Base-by-base conservation (phyloP, 2,113 vertebrate species). In the Paratilapia polleni region DNA sequence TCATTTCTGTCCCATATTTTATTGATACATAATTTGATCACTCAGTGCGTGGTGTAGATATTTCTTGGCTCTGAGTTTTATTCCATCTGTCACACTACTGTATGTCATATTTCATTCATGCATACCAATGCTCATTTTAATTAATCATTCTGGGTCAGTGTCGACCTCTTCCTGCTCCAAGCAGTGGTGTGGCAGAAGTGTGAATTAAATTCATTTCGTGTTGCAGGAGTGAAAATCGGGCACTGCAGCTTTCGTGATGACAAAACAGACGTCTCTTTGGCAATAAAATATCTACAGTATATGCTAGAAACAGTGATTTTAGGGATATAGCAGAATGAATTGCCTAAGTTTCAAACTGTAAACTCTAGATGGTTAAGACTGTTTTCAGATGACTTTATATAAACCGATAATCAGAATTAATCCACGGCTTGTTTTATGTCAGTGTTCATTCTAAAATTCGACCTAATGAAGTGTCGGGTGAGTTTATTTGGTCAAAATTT, bases 71-170 rank as follows among this genome's bases (percentile, higher is more conserved):
- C 54, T 59, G 52, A 88, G 88, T 93, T 88, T 88, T 73, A 85
- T 91, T 88, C 89, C 83, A 90, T 85, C 91, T 88, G 88, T 93
- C 90, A 57, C 2, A 11, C 68, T 60, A 83, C 75, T 89, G 62
- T 81, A 82, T 85, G 87, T 90, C 86, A 82, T 74, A 81, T 91
- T 83, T 88, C 86, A 94, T 93, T 93, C 87, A 91, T 91, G 85
- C 87, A 68, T 83, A 90, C 82, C 87, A 89, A 81, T 94, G 94
- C 93, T 92, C 87, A 62, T 93, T 95, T 93, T 92, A 94, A 94
- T 94, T 86, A 92, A 90, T 87, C 59, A 90, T 91, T 92, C 92
- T 86, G 88, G 91, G 92, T 93, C 91, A 91, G 76, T 4, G 26
- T 54, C 76, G 89, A 89, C 79, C 77, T 78, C 86, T 82, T 92